Base-by-base conservation (phyloP, 2,888 invertebrate genomes). In the Coleophora deauratella region DNA sequence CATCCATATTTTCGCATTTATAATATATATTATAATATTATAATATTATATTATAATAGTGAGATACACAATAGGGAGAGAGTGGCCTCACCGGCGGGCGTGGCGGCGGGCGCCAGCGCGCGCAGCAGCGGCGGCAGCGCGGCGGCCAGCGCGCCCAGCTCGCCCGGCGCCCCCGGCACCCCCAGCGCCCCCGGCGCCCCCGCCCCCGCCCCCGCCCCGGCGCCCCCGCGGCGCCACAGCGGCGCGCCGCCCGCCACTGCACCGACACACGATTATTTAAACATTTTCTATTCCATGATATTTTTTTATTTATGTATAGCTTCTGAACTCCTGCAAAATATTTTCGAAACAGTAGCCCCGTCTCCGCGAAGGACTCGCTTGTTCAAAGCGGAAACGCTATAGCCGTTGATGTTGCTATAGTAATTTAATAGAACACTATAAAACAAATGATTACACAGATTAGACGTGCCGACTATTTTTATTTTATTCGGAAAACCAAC, bases 221-320 rank as follows among this genome's bases (percentile, higher is more conserved):
- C 39, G 37, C 47, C 21, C 21, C 42, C 37, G 11, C 8, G 39
- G 37, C 47, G 51, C 55, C 60, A 54, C 54, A 53, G 49, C 49
- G 57, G 54, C 28, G 59, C 62, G 44, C 62, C 59, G 42, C 55
- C 54, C 36, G 54, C 40, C 46, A 54, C 67, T 45, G 47, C 15
- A 9, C 28, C 13, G 33, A 2, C 33, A 33, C 12, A 12, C 9
- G n/a, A 10, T n/a, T 6, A 6, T 11, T 33, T 11, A 33, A 9
- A 6, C 6, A 6, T 33, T 11, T 6, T 9, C n/a, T n/a, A n/a
- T 33, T n/a, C n/a, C n/a, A n/a, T n/a, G n/a, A n/a, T 33, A 13
- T 11, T 27, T 11, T 36, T 36, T 11, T 11, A 27, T 27, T 31
- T 2, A 9, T 6, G 4, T 31, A 11, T 31, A 6, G 31, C 3